Base-by-base conservation (phyloP, 2,888 invertebrate species). In the Lacanobia wlatinum region DNA sequence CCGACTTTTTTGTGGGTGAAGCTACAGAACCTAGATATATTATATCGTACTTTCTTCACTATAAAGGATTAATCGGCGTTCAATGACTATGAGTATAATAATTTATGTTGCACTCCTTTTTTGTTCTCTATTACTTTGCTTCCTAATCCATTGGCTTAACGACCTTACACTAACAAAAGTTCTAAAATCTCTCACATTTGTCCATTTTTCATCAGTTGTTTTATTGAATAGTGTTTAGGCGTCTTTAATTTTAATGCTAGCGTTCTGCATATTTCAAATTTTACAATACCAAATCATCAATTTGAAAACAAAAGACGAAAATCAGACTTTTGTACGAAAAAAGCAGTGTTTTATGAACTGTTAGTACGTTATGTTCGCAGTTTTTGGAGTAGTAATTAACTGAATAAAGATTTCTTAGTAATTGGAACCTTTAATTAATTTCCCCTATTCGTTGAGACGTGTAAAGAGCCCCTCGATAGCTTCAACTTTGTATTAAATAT, bases 391-490 rank as follows among this genome's bases (percentile, higher is more conserved):
- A 23, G 1, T 28, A 21, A 40, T 63, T 55, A 43, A 23, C 38
- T 34, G 3, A n/a, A 50, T 34, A 28, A 58, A 55, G 1, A 46
- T 53, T 16, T 6, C 9, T 10, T 43, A 58, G 23, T 58, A 52
- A 66, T 74, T 74, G 12, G 34, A 65, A 16, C 34, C 23, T 73
- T 23, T 14, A 38, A 65, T 65, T 58, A 46, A 55, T 40, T 23
- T 3, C n/a, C 56, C n/a, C 4, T 73, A 18, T 18, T 75, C 34
- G 1, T 74, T 59, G 28, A 38, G 3, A 23, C 21, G 58, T 34
- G n/a, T 43, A 14, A 1, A 59, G 34, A 64, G 18, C 38, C n/a
- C n/a, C 34, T 75, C 50, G 2, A 38, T 23, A 14, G 34, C 9
- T 50, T 2, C 8, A 21, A 16, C 50, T 50, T 23, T 12, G 9